A percentile compares a stretch with the other conserved stretches of the same genome.
Conservation (phyloP, 2,888 invertebrate species). For the Agrenia bidenticulata region DNA sequence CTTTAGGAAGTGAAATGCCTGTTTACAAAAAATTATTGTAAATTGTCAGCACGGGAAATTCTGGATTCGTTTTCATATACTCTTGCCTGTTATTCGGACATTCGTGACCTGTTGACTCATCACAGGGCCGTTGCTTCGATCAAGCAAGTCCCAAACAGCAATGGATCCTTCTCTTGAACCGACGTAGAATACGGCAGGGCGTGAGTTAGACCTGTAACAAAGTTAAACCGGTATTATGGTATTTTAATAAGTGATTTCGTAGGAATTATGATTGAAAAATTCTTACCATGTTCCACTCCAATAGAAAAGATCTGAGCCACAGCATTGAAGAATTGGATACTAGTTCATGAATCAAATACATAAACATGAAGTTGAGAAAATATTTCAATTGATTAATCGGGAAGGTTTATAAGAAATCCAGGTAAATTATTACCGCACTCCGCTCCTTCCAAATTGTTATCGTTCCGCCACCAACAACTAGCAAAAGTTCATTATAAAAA, state of each 20-base stretch:
- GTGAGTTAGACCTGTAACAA: constrained; percentile 77
- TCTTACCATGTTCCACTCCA: constrained; percentile 48
- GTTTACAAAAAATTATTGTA: background rate
- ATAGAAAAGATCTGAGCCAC: constrained; percentile 37
- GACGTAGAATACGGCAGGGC: constrained; percentile 71
- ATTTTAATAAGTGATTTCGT: too few relatives aligned
- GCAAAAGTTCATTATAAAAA: constrained; percentile 63
- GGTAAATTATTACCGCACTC: constrained; percentile 23
- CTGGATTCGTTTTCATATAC: too few relatives aligned
- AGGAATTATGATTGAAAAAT: too few relatives aligned
- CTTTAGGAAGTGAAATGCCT: constrained; percentile 33
- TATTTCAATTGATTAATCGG: background rate
- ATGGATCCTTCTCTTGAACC: constrained; percentile 71
- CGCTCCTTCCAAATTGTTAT: constrained; percentile 43
- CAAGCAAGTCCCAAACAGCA: constrained; percentile 78
- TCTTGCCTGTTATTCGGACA: constrained; percentile 62
- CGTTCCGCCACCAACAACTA: constrained; percentile 73
- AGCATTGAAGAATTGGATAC: constrained; percentile 43
- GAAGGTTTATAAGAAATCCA: background rate
- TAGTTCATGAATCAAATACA: constrained; percentile 19
- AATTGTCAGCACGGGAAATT: too few relatives aligned
- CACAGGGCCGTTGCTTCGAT: constrained; percentile 68
- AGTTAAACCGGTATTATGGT: too few relatives aligned
- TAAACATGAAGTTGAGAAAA: background rate
- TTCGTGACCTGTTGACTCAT: constrained; percentile 69